Base-by-base conservation (phyloP, 2,888 invertebrate species). In the Fragum sueziense region DNA sequence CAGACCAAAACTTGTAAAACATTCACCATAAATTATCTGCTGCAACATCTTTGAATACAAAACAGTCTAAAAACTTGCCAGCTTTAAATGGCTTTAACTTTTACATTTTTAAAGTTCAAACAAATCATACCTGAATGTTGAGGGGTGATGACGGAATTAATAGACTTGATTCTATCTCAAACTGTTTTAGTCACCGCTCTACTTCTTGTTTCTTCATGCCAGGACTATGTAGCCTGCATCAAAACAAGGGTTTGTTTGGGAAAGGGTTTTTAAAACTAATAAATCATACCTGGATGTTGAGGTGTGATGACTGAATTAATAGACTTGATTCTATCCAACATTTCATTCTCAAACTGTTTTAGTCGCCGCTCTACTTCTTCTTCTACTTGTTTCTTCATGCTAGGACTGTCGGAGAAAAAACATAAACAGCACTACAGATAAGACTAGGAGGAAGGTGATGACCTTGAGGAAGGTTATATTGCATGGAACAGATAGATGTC, bases 321-420 rank as follows among this genome's bases (percentile, higher is more conserved):
- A 6, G 69, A 52, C 52, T 76, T 79, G 62, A 87, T 87, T 75
- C 86, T 87, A 25, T 78, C 41, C 11, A 89, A 65, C 0, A 90
- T 74, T 54, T 87, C 87, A 47, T 78, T 73, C 70, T 89, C 90
- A 52, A 90, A 69, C 47, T 85, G 78, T 65, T 89, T 80, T 37
- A 90, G 74, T 20, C 88, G 79, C 41, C 79, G 77, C 59, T 88
- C 88, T 14, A 89, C 87, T 6, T 81, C 84, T 52, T 86, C 86
- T 68, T 89, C 88, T 74, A 89, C 84, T 73, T 91, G 91, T 29
- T 89, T 74, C 31, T 86, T 71, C 65, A 90, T 73, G 31, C 90
- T 54, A 0, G 91, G 91, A 76, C 90, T 91, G 81, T 33, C 81
- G 76, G 27, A 47, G 4, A 47, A 47, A 47, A n/a, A 47, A 14